phyloP scores from a whole-genome alignment of 2,113 vertebrate genomes.

The Seriola quinqueradiata region DNA sequence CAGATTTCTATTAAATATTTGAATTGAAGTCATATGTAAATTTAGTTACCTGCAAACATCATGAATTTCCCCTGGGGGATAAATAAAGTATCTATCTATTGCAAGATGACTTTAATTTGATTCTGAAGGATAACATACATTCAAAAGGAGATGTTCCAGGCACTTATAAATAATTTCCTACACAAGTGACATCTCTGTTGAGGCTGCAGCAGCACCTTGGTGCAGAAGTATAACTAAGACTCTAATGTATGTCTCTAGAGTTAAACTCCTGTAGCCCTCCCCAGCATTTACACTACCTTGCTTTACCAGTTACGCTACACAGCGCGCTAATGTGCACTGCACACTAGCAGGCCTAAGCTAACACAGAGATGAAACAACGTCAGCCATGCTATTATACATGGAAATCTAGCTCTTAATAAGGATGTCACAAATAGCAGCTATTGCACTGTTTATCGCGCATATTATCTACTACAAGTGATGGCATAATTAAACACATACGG shows the following conservation, averaged over 20 bases:
- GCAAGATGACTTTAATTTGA: neutral
- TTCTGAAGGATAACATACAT: neutral
- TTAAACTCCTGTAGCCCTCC: neutral
- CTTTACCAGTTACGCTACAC: neutral
- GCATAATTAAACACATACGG: slow-evolving; percentile 68
- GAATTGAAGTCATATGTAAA: neutral
- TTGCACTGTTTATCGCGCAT: slow-evolving; percentile 12
- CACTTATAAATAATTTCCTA: neutral
- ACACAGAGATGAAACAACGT: neutral
- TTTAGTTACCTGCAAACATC: neutral
- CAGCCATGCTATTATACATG: neutral
- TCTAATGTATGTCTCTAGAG: neutral
- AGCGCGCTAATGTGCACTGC: neutral
- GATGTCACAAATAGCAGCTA: slow-evolving; percentile 42
- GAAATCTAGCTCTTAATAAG: slow-evolving; percentile 21
- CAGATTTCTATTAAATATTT: neutral
- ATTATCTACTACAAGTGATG: slow-evolving; percentile 63
- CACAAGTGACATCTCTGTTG: neutral
- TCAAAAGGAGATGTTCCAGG: neutral
- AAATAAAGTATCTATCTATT: too few species aligned
- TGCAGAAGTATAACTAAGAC: neutral
- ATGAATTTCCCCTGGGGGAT: too few species aligned
- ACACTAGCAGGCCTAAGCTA: neutral
- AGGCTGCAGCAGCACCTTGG: neutral
- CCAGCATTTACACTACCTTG: neutral